Evolutionary conservation across 2,888 invertebrate genomes (phyloP).

Genomic region (Graphium colonna): DNA sequence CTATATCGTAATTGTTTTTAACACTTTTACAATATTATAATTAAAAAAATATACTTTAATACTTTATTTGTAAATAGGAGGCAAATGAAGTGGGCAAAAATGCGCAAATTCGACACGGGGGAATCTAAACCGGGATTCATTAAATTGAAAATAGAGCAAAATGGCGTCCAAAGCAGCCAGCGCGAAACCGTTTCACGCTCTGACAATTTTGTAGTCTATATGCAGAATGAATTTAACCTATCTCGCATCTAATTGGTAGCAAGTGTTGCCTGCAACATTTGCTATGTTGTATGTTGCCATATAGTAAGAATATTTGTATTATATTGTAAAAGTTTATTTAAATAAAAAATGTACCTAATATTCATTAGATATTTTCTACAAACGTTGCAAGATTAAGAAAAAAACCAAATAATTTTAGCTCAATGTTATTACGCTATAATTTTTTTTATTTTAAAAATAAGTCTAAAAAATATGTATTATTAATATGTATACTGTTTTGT

Average conservation of each 20-base stretch:
- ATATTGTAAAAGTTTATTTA: conserved; percentile 6
- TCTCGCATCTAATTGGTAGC: conserved; percentile 39
- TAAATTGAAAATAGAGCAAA: conserved; percentile 62
- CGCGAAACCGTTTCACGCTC: conserved; percentile 60
- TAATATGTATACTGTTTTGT: too few species aligned
- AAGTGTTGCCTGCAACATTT: background rate
- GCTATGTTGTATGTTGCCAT: background rate
- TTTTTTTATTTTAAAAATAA: background rate
- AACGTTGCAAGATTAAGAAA: too few species aligned
- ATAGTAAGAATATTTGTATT: background rate
- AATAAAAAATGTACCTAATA: background rate
- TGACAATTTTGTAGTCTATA: conserved; percentile 58
- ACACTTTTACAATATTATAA: background rate
- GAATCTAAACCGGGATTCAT: conserved; percentile 54
- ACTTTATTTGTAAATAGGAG: background rate
- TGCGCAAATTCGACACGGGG: background rate
- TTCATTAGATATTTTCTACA: too few species aligned
- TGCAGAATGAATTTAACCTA: conserved; percentile 56
- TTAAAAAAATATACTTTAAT: background rate
- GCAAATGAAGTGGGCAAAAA: conserved; percentile 3
- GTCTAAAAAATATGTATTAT: background rate
- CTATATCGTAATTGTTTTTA: too few species aligned
- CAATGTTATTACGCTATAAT: too few species aligned
- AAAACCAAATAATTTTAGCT: too few species aligned
- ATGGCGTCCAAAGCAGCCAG: conserved; percentile 53